Evolutionary conservation across 2,888 invertebrate species (phyloP), one percentile per base, ranked within the genome.

Genomic region (Tiphia femorata): DNA sequence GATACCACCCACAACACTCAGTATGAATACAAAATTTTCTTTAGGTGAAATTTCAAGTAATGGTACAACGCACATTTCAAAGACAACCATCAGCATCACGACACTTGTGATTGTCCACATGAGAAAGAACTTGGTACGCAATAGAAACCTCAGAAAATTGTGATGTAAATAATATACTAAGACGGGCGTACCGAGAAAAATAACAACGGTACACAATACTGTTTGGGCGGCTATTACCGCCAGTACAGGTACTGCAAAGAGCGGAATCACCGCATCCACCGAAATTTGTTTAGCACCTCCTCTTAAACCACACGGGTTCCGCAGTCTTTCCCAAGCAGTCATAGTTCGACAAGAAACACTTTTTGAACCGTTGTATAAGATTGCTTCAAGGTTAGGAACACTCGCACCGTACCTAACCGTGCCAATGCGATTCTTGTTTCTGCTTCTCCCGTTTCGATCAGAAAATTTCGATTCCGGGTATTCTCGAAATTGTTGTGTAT

Each of bases 91-190:
- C 78, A 93, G 84, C 69, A 87, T 87, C 3, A 89, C 70, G 2
- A 89, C 86, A 7, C 93, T 92, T 38, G 90, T 88, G 35, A 91
- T 76, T 1, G 90, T 87, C 93, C 94, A 94, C 65, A 90, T 87
- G 58, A 88, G 86, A 80, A 93, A 93, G 81, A 94, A 93, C 74
- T 89, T 89, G 1, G 93, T 91, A 56, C 89, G 86, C 2, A 81
- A 76, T 12, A 81, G 50, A 55, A 83, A 82, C 64, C 77, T 73
- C 5, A 83, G 62, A 49, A 83, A 82, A 65, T 81, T 80, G 41
- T 78, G 77, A 49, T 83, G 74, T 2, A 82, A 51, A 55, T 82
- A 83, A 50, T 82, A 83, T 40, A 83, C 67, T 41, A 82, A 63
- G 0, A 80, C 58, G n/a, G 82, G 81, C 3, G 82, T 78, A 12